Evolutionary conservation across 2,113 vertebrate genomes (phyloP).

Genomic region (Macquaria ambigua): DNA sequence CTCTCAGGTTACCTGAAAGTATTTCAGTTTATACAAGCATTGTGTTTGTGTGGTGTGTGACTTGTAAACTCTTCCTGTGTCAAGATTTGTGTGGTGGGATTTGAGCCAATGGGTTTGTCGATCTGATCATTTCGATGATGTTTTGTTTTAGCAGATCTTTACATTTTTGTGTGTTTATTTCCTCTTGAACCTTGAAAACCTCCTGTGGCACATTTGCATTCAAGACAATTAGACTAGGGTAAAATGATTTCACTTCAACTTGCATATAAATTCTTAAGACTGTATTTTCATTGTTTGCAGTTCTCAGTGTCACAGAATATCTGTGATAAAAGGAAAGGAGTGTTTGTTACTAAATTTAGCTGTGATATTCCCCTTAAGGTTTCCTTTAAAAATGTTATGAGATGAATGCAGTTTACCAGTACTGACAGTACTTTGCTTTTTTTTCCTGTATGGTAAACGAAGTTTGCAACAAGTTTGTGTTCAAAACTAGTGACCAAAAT

Average conservation of each 20-base stretch:
- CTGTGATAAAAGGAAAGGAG: too few relatives aligned
- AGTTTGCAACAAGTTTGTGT: not conserved
- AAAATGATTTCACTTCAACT: not conserved
- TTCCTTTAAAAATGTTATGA: not conserved
- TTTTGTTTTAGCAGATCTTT: not conserved
- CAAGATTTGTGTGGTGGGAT: not conserved
- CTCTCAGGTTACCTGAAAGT: constrained; percentile 39
- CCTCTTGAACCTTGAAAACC: not conserved
- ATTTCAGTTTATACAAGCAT: constrained; percentile 10
- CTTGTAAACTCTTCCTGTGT: constrained; percentile 9
- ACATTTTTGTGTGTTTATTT: not conserved
- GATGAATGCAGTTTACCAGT: not conserved
- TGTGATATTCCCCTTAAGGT: not conserved
- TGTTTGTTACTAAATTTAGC: not conserved
- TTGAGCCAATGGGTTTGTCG: not conserved
- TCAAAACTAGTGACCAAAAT: not conserved
- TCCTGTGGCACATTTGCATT: not conserved
- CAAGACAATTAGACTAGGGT: not conserved
- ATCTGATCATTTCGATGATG: not conserved
- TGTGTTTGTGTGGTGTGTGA: constrained; percentile 23
- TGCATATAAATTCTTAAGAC: not conserved
- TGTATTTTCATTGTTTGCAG: not conserved
- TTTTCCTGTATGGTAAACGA: not conserved
- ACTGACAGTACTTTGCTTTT: not conserved
- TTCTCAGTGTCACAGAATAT: not conserved